Base-by-base conservation (phyloP, 2,113 vertebrate genomes). In the Cephalopholis sonnerati region DNA sequence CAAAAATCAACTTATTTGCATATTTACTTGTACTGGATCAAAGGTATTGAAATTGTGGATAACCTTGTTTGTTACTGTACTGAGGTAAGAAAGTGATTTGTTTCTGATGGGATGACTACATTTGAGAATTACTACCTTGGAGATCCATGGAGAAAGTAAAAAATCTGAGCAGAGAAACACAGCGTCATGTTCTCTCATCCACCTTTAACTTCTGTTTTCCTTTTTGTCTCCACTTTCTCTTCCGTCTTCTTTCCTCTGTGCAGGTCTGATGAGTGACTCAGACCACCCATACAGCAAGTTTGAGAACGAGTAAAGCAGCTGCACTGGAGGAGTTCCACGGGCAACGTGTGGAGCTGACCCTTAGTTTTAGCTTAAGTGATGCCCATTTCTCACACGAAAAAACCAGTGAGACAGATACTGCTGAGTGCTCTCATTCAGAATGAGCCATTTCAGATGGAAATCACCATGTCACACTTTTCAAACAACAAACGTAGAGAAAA, bases 201-300 rank as follows among this genome's bases (percentile, higher is more conserved):
- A 12, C 11, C 0, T 0, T 17, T 2, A 80, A 22, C 65, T 48
- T 10, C 44, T 74, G 46, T 80, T 65, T n/a, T 71, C 67, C 55
- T 15, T 59, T 54, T 20, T 18, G 59, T 81, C 39, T 73, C 32
- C 64, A 7, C 55, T 51, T 25, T 27, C 10, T 25, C 54, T 69
- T 53, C 54, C 78, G 48, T 13, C 48, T 39, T 75, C 86, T 63
- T 92, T 44, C 22, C 53, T 66, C 13, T 59, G 7, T 69, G 58
- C 92, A 98, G 97, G 96, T 88, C 96, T 98, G 80, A 91, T 97
- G 2, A 92, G 94, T 15, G 96, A 98, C 91, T 94, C 96, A 67
- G 97, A 97, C 93, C 96, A 97, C 83, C 96, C 96, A 0, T 97
- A 97, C 92, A 97, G 95, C 94, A 96, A 96, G 95, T 97, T 96